Base-by-base conservation (phyloP, 35 echinoderm and acorn worm genomes). In the Chiridota heheva region DNA sequence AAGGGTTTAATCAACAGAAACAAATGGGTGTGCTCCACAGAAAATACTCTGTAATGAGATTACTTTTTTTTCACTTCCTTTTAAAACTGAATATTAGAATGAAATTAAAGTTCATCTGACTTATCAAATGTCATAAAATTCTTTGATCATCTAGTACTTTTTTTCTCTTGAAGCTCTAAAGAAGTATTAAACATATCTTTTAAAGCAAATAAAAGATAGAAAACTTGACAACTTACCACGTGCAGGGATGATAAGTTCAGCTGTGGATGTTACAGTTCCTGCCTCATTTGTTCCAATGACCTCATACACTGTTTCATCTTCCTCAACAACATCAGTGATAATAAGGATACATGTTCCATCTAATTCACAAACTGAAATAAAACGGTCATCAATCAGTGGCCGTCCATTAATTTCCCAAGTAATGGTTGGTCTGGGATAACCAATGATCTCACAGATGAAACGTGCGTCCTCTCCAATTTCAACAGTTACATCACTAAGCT, bases 231-330 rank as follows among this genome's bases (percentile, higher is more conserved):
- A 76, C 88, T 85, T 78, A 91, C 88, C 81, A 38, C 44, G 32
- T 60, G 18, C 49, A 25, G 80, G 71, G 61, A 93, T 81, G 28
- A 96, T 86, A 2, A 90, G 81, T 76, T 90, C 86, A 74, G 92
- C 85, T 40, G 78, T 58, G 15, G 92, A 86, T 42, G 81, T 85
- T 35, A 87, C 87, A 60, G 73, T 60, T 15, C 92, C 92, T 28
- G 76, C 76, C 33, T 84, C 67, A 83, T 96, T 96, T 60, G 82
- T 75, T 5, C 87, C 92, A 67, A 64, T 41, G 58, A 88, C 82
- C 51, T 86, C 78, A 87, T 86, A 96, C 39, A 81, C 82, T 26
- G 92, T 87, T 25, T 96, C 82, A 78, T 96, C 92, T 69, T 90
- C 92, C 34, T 90, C 82, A 59, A 53, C 67, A n/a, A 86, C 87